Base-by-base conservation (phyloP, 2,113 vertebrate species). In the Mormyrus lacerda region DNA sequence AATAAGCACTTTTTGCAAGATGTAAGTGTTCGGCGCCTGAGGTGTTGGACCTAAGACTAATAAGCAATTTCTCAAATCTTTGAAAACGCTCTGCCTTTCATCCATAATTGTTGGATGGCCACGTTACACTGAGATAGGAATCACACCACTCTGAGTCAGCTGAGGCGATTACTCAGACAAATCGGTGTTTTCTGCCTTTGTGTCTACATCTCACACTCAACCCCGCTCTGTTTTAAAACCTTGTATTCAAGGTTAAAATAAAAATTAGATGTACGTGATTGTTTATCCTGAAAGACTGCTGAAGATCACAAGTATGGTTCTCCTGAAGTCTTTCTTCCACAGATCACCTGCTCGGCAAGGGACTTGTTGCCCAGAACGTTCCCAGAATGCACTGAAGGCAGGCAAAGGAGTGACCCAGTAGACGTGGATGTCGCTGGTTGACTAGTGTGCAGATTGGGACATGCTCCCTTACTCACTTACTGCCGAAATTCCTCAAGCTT, bases 1-100 rank as follows among this genome's bases (percentile, higher is more conserved):
- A 85, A 92, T 92, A 92, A 93, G 93, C 91, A 92, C 91, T 92
- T 93, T 93, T 93, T 91, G 90, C 92, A 90, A 92, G 91, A 94
- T 93, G 91, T 92, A 91, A 92, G 88, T 93, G 90, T 88, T 92
- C 91, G 89, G 91, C 79, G 90, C 88, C 90, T 88, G 65, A 91
- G 93, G 95, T 94, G 15, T 91, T 91, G 88, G 88, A 92, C 93
- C 91, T 91, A 91, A 91, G 93, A 93, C 94, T 94, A 94, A 94
- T 90, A 90, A 91, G 89, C 92, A 93, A 94, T 95, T 94, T 93
- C 89, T 91, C 90, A 24, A 82, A 87, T 91, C 91, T 95, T 94
- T 92, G 92, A 95, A 95, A 93, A 93, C 90, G 69, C 85, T 86
- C 44, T 51, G 91, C 91, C 92, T 94, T 93, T 94, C 90, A 93